Base-by-base conservation (phyloP, 2,113 vertebrate species). In the Lutjanus erythropterus region DNA sequence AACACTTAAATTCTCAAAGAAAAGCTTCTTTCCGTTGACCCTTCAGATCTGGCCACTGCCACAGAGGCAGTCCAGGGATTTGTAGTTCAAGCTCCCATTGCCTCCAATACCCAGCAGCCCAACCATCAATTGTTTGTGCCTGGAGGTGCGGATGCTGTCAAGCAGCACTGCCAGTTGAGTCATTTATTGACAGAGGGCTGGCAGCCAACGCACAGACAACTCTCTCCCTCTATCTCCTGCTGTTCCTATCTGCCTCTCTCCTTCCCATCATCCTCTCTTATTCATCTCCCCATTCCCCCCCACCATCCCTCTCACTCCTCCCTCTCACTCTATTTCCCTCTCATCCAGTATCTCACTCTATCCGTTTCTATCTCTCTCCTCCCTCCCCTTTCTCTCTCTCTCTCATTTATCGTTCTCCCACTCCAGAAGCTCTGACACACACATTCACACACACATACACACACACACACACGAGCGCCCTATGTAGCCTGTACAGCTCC, bases 61-160 rank as follows among this genome's bases (percentile, higher is more conserved):
- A 33, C 18, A 62, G 52, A 33, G 58, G 35, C 27, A 65, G 55
- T 64, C 29, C 1, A 35, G 62, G 82, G 77, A 84, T 86, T 86
- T 84, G 76, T 82, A 70, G 71, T 85, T 71, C 59, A 71, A 71
- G 21, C 68, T 58, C 27, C 14, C 2, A 21, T 44, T 76, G 75
- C 78, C 62, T 78, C 52, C 41, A 47, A 7, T 83, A 91, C 94
- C 95, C 95, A 95, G 95, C 94, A 95, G 92, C 92, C 89, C 91
- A 82, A 94, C 94, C 95, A 95, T 96, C 95, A 95, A 95, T 96
- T 96, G 95, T 96, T 96, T 94, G 93, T 96, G 96, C 96, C 96
- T 96, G 92, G 92, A 96, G 95, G 93, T 86, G 93, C 88, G 89
- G 95, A 96, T 94, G 95, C 96, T 96, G 96, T 96, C 95, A 94